Evolutionary conservation across 2,797 vertebrate genomes (phyloP), one percentile per base, ranked within the genome.

Genomic region (Onychomys leucogaster): DNA sequence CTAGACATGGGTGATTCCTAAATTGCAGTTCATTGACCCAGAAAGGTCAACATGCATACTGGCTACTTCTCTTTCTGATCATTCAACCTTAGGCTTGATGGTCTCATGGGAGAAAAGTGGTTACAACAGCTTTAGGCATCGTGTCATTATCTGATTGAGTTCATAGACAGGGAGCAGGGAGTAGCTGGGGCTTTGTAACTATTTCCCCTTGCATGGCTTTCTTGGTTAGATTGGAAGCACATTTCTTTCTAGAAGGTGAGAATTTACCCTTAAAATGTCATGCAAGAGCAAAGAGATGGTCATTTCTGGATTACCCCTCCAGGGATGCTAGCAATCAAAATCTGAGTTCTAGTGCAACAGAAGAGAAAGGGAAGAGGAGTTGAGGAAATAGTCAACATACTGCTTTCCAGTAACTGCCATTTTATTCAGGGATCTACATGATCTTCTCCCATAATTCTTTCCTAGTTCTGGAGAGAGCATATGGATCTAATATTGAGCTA

Each of bases 171-270:
- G 49, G 89, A 94, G 27, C 17, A 77, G 52, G 16, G 71, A 0
- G 65, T 96, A 73, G 19, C 41, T 76, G 29, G 55, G 71, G 9
- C 49, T 75, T 46, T 86, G 41, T 69, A n/a, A 77, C 16, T 29
- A 57, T 90, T 81, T 76, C 57, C 82, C 63, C 9, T 75, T 77
- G 11, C 55, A 37, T 73, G n/a, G 5, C 49, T 88, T 57, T 75
- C 83, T 91, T 83, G 82, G 63, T 67, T 25, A 23, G 77, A 34
- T 25, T 63, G 80, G 76, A 89, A 41, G 14, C 49, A 55, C 27
- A 78, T 34, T 34, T 49, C 77, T 93, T 90, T 84, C 16, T 57
- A 94, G 52, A 95, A 95, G 67, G n/a, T 55, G 16, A 92, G 12
- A 11, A n/a, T 69, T 90, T 93, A 55, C 25, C 37, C 34, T 65